phyloP scores from a whole-genome alignment of 2,797 vertebrate genomes.

The Xiphophorus birchmanni region DNA sequence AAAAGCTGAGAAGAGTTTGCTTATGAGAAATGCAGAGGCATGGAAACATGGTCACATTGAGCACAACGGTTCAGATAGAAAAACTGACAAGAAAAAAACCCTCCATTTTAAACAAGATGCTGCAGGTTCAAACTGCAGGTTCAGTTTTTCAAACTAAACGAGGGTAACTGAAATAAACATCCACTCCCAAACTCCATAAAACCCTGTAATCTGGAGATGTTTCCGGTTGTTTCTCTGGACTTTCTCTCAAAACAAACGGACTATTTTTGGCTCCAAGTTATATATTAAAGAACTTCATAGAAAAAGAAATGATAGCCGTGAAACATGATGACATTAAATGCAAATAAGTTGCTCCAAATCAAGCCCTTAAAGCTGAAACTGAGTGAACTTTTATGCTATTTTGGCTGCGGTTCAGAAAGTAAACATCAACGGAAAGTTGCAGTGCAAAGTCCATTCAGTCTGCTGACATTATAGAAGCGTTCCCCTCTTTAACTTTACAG shows the following conservation, averaged over 20 bases:
- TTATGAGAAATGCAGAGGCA: background rate
- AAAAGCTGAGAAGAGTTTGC: constrained; percentile 14
- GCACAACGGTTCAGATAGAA: constrained; percentile 6
- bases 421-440: constrained; percentile 34
- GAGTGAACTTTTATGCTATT: background rate
- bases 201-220: constrained; percentile 45
- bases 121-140: constrained; percentile 24
- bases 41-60: constrained; percentile 21
- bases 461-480: background rate
- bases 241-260: constrained; percentile 7
- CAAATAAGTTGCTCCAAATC: background rate
- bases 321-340: background rate
- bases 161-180: constrained; percentile 57
- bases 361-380: background rate
- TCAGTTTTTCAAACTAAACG: constrained; percentile 40
- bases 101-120: constrained; percentile 11
- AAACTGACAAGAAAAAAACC: too few species aligned
- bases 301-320: background rate
- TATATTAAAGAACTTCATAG: background rate
- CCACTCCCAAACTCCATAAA: constrained; percentile 53
- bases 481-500: constrained; percentile 29
- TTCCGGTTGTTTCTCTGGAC: constrained; percentile 55
- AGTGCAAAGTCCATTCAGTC: constrained; percentile 23
- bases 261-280: background rate
- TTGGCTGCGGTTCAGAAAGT: constrained; percentile 7